Evolutionary conservation across 2,113 vertebrate species (phyloP), one percentile per base, ranked within the genome.

Genomic region (Oreocharis arfaki): DNA sequence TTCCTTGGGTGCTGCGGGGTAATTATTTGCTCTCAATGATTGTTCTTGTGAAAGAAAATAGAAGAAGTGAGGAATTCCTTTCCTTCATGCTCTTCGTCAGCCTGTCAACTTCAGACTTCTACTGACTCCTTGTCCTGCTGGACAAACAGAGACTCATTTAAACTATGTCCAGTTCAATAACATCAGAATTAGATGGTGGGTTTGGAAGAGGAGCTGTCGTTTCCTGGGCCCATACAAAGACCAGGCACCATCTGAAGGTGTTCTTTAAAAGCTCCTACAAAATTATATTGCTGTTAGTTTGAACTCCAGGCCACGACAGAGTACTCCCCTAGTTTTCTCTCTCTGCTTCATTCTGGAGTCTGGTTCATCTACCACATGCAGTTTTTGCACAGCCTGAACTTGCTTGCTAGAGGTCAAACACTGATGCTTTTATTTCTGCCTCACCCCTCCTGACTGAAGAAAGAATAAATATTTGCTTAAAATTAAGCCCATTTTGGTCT

Each of bases 391-490:
- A 90, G 95, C 57, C 76, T 95, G 88, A 95, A 94, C 95, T 94
- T 90, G 60, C 73, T 90, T 82, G 90, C 57, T 93, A 89, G 95
- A 95, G 93, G 95, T 96, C 96, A 96, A 96, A 87, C 44, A 75
- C 71, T 90, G 85, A 90, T 93, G 92, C 92, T 96, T 97, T 96
- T 93, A 92, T 94, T 95, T 89, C 93, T 95, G 93, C 95, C 64
- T 93, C 92, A 86, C 83, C 76, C 92, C 79, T 95, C 76, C 69
- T 59, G 6, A 84, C 92, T 95, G 85, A 93, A 94, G 88, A 96
- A 96, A 94, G 90, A 93, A 94, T 93, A 96, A 96, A 96, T 95
- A 95, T 96, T 97, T 96, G 91, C 81, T 97, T 93, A 96, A 96
- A 96, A 94, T 94, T 93, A 94, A 95, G 73, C 73, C 88, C 83